phyloP scores from a whole-genome alignment of 1,140 invertebrate genomes.

The Camponotus vicinus region DNA sequence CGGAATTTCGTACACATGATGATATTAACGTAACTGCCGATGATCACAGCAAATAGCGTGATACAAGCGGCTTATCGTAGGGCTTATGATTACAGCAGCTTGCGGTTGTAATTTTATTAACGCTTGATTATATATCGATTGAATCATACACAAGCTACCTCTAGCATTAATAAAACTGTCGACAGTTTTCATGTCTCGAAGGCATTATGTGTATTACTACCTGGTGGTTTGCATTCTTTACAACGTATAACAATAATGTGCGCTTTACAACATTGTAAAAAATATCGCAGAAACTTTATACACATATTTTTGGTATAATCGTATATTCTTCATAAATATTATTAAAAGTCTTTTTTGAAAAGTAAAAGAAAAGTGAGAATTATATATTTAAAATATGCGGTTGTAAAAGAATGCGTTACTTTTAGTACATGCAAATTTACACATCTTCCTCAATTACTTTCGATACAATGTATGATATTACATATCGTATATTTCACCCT shows the following conservation, averaged over 20 bases:
- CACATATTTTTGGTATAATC: background rate
- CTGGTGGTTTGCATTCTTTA: slow-evolving; percentile 36
- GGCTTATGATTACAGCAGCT: slow-evolving; percentile 39
- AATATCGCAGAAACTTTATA: background rate
- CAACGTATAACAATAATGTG: background rate
- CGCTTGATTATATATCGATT: slow-evolving; percentile 49
- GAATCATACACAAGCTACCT: slow-evolving; percentile 35
- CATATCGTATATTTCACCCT: background rate
- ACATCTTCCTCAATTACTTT: background rate
- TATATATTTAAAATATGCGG: background rate
- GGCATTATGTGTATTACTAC: slow-evolving; percentile 4
- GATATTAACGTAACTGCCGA: slow-evolving; percentile 37
- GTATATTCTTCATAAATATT: background rate
- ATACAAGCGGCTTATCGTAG: slow-evolving; percentile 40
- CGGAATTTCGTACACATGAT: background rate
- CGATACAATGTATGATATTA: background rate
- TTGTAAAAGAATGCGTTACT: background rate
- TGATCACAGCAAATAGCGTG: slow-evolving; percentile 46
- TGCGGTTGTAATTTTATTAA: slow-evolving; percentile 48
- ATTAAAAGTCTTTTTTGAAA: background rate
- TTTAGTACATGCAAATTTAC: background rate
- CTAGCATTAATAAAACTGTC: slow-evolving; percentile 51
- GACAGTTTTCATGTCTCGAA: slow-evolving; percentile 38
- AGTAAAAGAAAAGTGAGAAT: background rate
- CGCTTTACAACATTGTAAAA: background rate